phyloP scores from a whole-genome alignment of 2,113 vertebrate species.

The Symphodus melops region DNA sequence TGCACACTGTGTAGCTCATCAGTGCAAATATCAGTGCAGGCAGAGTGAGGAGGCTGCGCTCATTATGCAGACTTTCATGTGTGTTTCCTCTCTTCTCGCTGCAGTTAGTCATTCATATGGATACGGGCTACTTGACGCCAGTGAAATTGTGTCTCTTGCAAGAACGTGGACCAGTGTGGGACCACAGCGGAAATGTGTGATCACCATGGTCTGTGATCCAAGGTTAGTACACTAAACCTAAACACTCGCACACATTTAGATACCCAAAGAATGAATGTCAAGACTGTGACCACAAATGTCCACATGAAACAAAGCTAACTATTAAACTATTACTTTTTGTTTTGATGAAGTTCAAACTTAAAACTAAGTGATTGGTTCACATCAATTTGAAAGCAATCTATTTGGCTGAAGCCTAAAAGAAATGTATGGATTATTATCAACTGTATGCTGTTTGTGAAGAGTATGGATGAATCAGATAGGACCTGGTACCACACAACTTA shows the following conservation, averaged over 20 bases:
- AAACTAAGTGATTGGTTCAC: slow-evolving; percentile 1
- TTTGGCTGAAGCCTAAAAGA: not conserved
- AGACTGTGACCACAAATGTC: slow-evolving; percentile 2
- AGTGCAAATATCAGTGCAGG: slow-evolving; percentile 24
- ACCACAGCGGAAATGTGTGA: slow-evolving; percentile 91
- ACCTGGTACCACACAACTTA: no score
- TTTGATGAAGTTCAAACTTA: not conserved
- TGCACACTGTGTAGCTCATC: not conserved
- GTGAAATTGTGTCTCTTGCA: slow-evolving; percentile 91
- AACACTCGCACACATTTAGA: not conserved
- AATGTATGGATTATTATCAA: no score
- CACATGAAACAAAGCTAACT: not conserved
- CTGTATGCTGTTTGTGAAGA: no score
- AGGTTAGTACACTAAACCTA: slow-evolving; percentile 80
- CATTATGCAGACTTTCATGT: slow-evolving; percentile 45
- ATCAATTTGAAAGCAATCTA: slow-evolving; percentile 3
- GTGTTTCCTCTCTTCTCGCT: slow-evolving; percentile 20
- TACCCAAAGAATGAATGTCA: not conserved
- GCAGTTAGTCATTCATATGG: slow-evolving; percentile 98
- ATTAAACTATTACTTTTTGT: slow-evolving; percentile 5
- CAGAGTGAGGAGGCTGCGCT: slow-evolving; percentile 12
- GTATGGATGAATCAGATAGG: no score
- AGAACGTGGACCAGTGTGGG: slow-evolving; percentile 91
- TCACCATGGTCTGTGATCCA: slow-evolving; percentile 89
- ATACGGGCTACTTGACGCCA: slow-evolving; percentile 93